Conservation (phyloP, 2,797 vertebrate species). For the Melopsittacus undulatus region DNA sequence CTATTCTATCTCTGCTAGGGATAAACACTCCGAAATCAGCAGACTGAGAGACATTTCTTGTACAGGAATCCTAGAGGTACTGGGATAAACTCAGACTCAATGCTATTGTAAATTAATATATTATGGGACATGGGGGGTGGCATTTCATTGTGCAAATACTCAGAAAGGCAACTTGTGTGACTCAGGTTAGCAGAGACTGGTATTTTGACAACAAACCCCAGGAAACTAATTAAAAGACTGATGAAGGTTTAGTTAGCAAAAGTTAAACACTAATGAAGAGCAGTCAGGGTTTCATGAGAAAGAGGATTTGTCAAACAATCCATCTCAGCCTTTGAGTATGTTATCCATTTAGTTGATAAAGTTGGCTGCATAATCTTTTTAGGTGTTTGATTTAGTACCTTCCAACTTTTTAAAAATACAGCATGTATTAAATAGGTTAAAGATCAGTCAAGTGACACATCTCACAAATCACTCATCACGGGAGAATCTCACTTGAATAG, state of each 20-base stretch:
- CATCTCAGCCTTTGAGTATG: not conserved
- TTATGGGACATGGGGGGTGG: not conserved
- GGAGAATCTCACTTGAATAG: not conserved
- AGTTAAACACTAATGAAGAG: not conserved
- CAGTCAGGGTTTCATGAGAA: not conserved
- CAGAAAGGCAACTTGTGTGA: not conserved
- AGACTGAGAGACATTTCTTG: not conserved
- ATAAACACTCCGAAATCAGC: not conserved
- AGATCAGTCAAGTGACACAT: not conserved
- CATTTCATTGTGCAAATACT: not conserved
- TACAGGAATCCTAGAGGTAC: not conserved
- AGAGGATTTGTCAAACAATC: conserved; percentile 3
- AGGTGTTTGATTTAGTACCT: not conserved
- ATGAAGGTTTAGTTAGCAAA: conserved; percentile 10
- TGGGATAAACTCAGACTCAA: not conserved
- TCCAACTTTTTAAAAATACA: not conserved
- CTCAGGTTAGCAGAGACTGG: not conserved
- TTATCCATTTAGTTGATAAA: not conserved
- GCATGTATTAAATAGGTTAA: not conserved
- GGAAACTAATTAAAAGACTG: conserved; percentile 11
- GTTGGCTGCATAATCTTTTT: not conserved
- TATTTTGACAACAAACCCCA: conserved; percentile 19
- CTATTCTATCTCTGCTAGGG: not conserved
- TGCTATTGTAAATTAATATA: not conserved
- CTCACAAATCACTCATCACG: not conserved